Evolutionary conservation across 2,888 invertebrate species (phyloP), one percentile per base, ranked within the genome.

Genomic region (Papilio protenor): DNA sequence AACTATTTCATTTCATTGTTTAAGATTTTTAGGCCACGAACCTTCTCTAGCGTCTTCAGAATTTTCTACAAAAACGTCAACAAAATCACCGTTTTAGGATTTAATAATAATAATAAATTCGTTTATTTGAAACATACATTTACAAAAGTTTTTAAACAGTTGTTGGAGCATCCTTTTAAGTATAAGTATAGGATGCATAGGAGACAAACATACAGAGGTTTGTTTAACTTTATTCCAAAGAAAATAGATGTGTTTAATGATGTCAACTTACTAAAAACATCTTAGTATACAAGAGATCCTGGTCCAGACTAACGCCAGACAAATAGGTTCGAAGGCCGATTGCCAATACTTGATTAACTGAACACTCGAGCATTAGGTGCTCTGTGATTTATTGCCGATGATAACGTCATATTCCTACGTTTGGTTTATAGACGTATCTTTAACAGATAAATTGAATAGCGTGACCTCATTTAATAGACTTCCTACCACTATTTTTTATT

Each of bases 291-390:
- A 72, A 21, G 55, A 45, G 47, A 18, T 47, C n/a, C 47, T n/a
- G 27, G 52, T 77, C 81, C 81, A 88, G 88, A 88, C 88, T 79
- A 81, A 82, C 84, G 84, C 85, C 83, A 88, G 87, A 88, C 87
- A 82, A 84, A 82, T 81, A 80, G 77, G 79, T 83, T 77, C 78
- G 76, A 75, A 73, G 80, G 78, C 79, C 61, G 72, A 75, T 71
- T 87, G 87, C 87, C 86, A 86, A 87, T 59, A 75, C 64, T 61
- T 70, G 76, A 76, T 77, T 61, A 33, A 33, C 78, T 69, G 79
- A 74, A 77, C 55, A 73, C 74, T 78, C 59, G 72, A 73, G 57
- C 14, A 75, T 14, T 47, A 49, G 49, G 45, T 75, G n/a, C 45
- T 21, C 57, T 66, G 21, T 74, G 73, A 79, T 76, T 74, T 77